These are phyloP conservation scores for Heliconius himera DNA, from an alignment of 1,140 invertebrate species.

Conservation along the genomic window DNA sequence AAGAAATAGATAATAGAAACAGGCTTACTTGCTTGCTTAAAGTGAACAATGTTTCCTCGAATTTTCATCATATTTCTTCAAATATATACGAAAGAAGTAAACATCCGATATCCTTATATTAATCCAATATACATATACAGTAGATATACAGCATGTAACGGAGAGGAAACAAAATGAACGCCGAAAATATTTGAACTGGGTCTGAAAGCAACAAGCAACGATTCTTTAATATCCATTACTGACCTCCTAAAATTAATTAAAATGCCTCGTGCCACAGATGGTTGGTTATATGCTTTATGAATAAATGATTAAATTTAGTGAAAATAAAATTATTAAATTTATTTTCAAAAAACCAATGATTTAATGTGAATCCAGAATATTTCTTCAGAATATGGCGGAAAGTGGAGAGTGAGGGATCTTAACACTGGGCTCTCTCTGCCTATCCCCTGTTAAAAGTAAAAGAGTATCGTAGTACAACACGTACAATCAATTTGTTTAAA, in stretches of 20 bases:
- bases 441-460: too few species aligned
- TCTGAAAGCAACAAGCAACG: constrained; percentile 24
- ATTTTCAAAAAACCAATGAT: background rate
- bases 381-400: too few species aligned
- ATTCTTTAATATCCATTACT: constrained; percentile 38
- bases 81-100: background rate
- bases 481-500: too few species aligned
- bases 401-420: too few species aligned
- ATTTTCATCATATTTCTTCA: background rate
- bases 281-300: constrained; percentile 21
- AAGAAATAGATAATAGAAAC: too few species aligned
- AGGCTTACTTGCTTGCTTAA: background rate
- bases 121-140: background rate
- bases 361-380: background rate
- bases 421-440: too few species aligned
- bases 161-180: constrained; percentile 15
- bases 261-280: constrained; percentile 31
- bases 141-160: background rate
- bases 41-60: background rate
- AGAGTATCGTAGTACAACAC: too few species aligned
- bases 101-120: background rate
- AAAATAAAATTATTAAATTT: constrained; percentile 13
- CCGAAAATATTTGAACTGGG: constrained; percentile 28
- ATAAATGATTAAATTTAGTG: constrained; percentile 14
- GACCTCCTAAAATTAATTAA: constrained; percentile 38